Base-by-base conservation (phyloP, 2,797 vertebrate genomes). In the Morelia viridis region DNA sequence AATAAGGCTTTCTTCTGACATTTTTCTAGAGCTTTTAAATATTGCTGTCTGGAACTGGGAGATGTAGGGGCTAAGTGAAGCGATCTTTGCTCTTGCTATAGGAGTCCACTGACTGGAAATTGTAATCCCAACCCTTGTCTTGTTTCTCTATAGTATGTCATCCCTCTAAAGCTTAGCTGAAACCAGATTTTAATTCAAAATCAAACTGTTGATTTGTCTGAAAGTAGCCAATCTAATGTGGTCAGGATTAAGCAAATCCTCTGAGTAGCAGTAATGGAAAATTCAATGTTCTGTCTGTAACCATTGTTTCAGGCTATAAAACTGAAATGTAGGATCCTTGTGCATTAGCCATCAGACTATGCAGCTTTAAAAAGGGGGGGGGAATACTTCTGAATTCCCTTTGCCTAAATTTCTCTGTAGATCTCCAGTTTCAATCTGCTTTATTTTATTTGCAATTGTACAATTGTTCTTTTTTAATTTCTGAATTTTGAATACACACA, bases 241-340 rank as follows among this genome's bases (percentile, higher is more conserved):
- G 0, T 3, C 31, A 46, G 0, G 41, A 0, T 92, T 94, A 91
- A 94, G 71, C 2, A 92, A 89, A 94, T 94, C 92, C 87, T 86
- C 90, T n/a, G 9, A 26, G 28, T 24, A 7, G 56, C 85, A 94
- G 31, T 10, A 87, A 58, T 91, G 56, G 35, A 87, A 91, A 46
- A 0, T 0, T 22, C 19, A n/a, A 46, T 24, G 90, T 64, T 90
- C 57, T 91, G 90, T 91, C 57, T 93, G 35, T 86, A 93, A 68
- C 0, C 15, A 91, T 89, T 87, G 41, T 92, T 86, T 94, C 89
- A 94, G 60, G 58, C 61, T 80, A 91, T 61, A 90, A 65, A 26
- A n/a, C n/a, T 86, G 91, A 93, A 94, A 94, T 64, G 92, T 57
- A 91, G 41, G 28, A 61, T 3, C 91, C 2, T 4, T 31, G n/a